Conservation (phyloP, 2,113 vertebrate species). For the Clinocottus analis region DNA sequence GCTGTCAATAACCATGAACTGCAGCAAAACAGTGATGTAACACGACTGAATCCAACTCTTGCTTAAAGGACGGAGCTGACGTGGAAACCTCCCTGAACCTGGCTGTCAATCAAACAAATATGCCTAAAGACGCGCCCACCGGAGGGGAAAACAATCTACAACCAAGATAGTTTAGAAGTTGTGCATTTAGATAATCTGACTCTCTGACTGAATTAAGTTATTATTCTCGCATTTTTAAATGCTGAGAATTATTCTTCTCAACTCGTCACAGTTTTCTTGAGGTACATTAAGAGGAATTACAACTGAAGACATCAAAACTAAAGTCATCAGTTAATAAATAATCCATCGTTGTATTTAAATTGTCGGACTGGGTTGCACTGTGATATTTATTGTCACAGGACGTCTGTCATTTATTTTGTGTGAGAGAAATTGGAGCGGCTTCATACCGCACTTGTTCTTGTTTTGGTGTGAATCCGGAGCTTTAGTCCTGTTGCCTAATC, state of each 20-base stretch:
- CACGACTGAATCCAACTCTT: neutral
- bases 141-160: neutral
- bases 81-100: slow-evolving; percentile 21
- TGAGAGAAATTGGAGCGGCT: too few species aligned
- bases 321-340: neutral
- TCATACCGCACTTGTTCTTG: too few species aligned
- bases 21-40: neutral
- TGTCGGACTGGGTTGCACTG: neutral
- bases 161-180: neutral
- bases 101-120: slow-evolving; percentile 10
- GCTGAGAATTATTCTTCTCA: neutral
- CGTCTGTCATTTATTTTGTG: neutral
- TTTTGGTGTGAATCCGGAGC: too few species aligned
- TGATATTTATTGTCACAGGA: neutral
- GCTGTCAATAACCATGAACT: neutral
- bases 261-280: too few species aligned
- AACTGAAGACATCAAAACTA: neutral
- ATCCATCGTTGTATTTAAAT: neutral
- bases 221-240: too few species aligned
- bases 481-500: too few species aligned
- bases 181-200: too few species aligned
- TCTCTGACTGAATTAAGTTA: too few species aligned
- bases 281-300: neutral
- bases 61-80: too few species aligned
- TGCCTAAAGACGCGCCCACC: too few species aligned